These are phyloP conservation scores for Catharus minimus DNA, from an alignment of 2,113 vertebrate species.

Conservation along the genomic window DNA sequence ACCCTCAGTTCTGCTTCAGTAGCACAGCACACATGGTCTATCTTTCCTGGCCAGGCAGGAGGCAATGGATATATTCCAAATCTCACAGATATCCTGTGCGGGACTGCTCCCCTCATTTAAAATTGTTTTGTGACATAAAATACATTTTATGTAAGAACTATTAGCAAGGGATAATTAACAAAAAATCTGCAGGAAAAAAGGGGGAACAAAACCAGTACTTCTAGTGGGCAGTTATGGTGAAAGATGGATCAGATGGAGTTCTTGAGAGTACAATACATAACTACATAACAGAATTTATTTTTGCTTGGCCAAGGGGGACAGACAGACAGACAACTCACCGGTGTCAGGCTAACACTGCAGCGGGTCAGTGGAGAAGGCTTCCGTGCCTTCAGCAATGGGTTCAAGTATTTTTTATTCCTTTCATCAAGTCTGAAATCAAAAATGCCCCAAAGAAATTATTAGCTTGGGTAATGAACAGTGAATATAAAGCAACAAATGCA, in stretches of 20 bases:
- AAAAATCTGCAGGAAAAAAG: background rate
- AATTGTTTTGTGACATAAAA: background rate
- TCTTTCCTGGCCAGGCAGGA: background rate
- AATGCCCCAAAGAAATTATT: background rate
- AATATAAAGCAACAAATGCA: background rate
- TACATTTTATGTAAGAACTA: background rate
- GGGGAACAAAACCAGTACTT: background rate
- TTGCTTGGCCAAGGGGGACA: background rate
- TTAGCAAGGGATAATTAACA: fast-evolving
- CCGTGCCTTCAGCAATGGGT: conserved; percentile 59
- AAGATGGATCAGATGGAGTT: background rate
- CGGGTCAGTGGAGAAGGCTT: conserved; percentile 62
- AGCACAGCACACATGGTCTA: background rate
- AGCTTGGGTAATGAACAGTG: fast-evolving
- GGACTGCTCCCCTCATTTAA: background rate
- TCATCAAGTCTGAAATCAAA: conserved; percentile 75
- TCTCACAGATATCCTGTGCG: background rate
- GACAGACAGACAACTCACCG: conserved; percentile 61
- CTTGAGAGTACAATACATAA: background rate
- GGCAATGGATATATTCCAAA: background rate
- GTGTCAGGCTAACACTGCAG: conserved; percentile 55
- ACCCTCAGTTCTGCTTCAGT: background rate
- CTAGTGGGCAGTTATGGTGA: background rate
- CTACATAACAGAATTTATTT: background rate
- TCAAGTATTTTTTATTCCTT: conserved; percentile 74